Percentiles rank a stretch among this genome's conserved stretches.
phyloP scores from a whole-genome alignment of 2,113 vertebrate species.

The Pseudorhombus dupliciocellatus region DNA sequence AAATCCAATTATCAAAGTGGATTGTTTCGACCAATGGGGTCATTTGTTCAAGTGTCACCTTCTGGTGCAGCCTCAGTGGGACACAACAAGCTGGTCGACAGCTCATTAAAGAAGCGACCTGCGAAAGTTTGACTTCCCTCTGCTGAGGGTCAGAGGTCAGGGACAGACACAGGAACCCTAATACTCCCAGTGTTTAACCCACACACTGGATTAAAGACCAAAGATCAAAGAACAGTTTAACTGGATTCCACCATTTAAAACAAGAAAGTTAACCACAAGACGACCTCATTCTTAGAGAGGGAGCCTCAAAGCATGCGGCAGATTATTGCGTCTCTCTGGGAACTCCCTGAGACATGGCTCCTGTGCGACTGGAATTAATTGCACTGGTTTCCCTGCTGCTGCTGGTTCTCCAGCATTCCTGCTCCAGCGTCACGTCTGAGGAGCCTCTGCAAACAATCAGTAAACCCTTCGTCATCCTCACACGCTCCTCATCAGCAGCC shows the following conservation, averaged over 20 bases:
- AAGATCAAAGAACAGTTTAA: too few relatives aligned
- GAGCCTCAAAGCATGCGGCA: not conserved
- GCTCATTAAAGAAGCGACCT: not conserved
- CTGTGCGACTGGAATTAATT: not conserved
- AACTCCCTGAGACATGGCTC: constrained; percentile 7
- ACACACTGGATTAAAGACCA: too few relatives aligned
- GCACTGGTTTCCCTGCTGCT: constrained; percentile 5
- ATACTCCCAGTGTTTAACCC: not conserved
- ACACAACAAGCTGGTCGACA: not conserved
- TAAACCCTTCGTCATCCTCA: too few relatives aligned
- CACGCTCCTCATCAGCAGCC: too few relatives aligned
- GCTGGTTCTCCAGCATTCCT: constrained; percentile 60
- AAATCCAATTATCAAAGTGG: constrained; percentile 59
- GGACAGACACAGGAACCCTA: not conserved
- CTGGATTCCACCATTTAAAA: too few relatives aligned
- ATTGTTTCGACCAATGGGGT: constrained; percentile 46
- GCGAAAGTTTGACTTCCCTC: not conserved
- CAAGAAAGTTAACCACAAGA: not conserved
- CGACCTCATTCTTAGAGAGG: constrained; percentile 4
- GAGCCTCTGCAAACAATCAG: not conserved
- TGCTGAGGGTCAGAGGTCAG: not conserved
- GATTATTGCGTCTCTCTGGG: not conserved
- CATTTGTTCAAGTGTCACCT: constrained; percentile 31
- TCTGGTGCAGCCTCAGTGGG: constrained; percentile 1
- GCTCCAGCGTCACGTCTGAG: constrained; percentile 4